These are phyloP conservation scores for Tromatobia lineatoria DNA, from an alignment of 2,888 invertebrate species.

Conservation along the genomic window DNA sequence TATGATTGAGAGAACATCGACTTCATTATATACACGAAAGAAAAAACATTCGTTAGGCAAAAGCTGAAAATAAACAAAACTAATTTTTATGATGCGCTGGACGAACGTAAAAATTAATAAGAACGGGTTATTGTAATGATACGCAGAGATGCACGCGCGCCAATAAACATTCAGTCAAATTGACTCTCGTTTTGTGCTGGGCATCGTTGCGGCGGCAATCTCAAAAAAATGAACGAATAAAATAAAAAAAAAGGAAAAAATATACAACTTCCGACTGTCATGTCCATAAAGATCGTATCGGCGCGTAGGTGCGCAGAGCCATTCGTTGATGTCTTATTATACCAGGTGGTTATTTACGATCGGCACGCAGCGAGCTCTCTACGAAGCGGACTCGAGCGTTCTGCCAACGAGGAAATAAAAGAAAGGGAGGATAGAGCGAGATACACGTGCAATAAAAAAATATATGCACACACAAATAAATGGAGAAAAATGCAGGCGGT, in stretches of 20 bases:
- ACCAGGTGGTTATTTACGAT: conserved; percentile 81
- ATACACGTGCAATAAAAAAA: conserved; percentile 18
- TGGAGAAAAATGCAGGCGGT: neutral
- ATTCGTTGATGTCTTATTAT: conserved; percentile 82
- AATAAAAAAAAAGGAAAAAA: conserved; percentile 54
- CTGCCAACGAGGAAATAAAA: conserved; percentile 41
- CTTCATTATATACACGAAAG: neutral
- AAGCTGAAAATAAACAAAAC: neutral
- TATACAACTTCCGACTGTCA: conserved; percentile 80
- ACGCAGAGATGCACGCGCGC: neutral
- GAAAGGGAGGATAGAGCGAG: conserved; percentile 22
- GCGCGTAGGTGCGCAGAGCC: conserved; percentile 78
- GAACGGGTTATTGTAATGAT: conserved; percentile 52
- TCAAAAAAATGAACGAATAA: conserved; percentile 34
- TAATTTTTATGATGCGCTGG: neutral
- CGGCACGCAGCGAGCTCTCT: conserved; percentile 65
- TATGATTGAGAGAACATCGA: too few relatives aligned
- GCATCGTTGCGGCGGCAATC: conserved; percentile 4
- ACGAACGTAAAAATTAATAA: conserved; percentile 46
- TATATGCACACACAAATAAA: conserved; percentile 1
- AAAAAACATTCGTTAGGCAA: conserved; percentile 21
- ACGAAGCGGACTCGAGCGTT: conserved; percentile 50
- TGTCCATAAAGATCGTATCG: conserved; percentile 81
- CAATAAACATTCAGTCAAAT: neutral
- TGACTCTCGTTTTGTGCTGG: neutral